phyloP scores from a whole-genome alignment of 2,888 invertebrate genomes.

The Cryptophagus acutangulus region DNA sequence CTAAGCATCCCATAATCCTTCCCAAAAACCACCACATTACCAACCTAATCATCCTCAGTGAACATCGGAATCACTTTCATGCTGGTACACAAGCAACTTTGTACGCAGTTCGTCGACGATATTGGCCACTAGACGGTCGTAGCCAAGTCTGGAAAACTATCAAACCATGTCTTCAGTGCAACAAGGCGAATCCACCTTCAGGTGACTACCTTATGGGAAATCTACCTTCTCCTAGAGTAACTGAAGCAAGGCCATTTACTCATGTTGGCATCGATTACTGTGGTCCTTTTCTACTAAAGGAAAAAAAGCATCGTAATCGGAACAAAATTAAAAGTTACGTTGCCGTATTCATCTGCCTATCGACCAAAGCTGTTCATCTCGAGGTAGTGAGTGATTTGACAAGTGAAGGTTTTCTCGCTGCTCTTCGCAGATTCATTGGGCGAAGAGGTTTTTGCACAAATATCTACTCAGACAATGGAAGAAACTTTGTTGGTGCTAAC shows the following conservation, averaged over 20 bases:
- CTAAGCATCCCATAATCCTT: too few relatives aligned
- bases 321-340: too few relatives aligned
- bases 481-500: conserved; percentile 20
- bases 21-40: too few relatives aligned
- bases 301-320: conserved; percentile 9
- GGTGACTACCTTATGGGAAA: conserved; percentile 13
- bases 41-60: too few relatives aligned
- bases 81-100: too few relatives aligned
- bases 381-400: too few relatives aligned
- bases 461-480: conserved; percentile 16
- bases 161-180: conserved; percentile 11
- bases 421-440: conserved; percentile 15
- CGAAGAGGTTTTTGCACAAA: conserved; percentile 12
- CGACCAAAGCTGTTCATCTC: too few relatives aligned
- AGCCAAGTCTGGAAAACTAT: too few relatives aligned
- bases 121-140: too few relatives aligned
- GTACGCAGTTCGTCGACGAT: too few relatives aligned
- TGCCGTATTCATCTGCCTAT: too few relatives aligned
- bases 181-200: conserved; percentile 6
- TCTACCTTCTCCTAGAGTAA: conserved; percentile 12
- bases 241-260: conserved; percentile 12
- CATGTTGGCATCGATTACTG: conserved; percentile 11
- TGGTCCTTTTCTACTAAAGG: conserved; percentile 13
- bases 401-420: conserved; percentile 13
- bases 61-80: too few relatives aligned